Percentiles rank a stretch among this genome's conserved stretches.
These are phyloP conservation scores for Bellardia pandia DNA, from an alignment of 2,888 invertebrate species.

Conservation along the genomic window DNA sequence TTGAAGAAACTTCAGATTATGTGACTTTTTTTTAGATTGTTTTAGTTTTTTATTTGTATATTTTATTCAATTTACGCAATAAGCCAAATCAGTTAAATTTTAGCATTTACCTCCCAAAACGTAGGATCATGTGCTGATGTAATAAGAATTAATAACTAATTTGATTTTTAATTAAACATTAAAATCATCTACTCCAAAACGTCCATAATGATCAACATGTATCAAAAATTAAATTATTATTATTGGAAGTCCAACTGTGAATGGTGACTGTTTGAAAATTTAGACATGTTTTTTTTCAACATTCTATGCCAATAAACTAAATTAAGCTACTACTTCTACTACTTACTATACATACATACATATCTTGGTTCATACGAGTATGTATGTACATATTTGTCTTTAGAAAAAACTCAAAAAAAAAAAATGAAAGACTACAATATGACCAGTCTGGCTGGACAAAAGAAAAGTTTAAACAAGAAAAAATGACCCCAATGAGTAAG, in stretches of 20 bases:
- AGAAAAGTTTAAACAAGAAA: slow-evolving; percentile 6
- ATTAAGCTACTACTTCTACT: background rate
- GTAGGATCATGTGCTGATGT: background rate
- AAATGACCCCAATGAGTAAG: slow-evolving; percentile 43
- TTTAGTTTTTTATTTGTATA: too few species aligned
- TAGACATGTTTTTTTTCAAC: slow-evolving; percentile 12
- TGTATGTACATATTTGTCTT: background rate
- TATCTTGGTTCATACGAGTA: background rate
- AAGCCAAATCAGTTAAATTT: background rate
- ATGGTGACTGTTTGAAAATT: slow-evolving; percentile 54
- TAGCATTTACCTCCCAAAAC: background rate
- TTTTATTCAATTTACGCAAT: too few species aligned
- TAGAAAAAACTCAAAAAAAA: background rate
- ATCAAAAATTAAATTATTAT: slow-evolving; percentile 4
- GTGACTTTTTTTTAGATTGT: too few species aligned
- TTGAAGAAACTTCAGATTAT: too few species aligned
- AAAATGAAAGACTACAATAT: slow-evolving; percentile 25
- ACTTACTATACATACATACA: background rate
- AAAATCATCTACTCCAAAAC: background rate
- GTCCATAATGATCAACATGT: slow-evolving; percentile 6
- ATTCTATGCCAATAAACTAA: slow-evolving; percentile 5
- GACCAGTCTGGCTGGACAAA: slow-evolving; percentile 14
- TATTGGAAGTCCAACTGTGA: slow-evolving; percentile 44
- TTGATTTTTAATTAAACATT: background rate
- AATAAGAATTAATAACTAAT: slow-evolving; percentile 3